phyloP scores from a whole-genome alignment of 1,140 invertebrate genomes.

The Drosophila serrata region DNA sequence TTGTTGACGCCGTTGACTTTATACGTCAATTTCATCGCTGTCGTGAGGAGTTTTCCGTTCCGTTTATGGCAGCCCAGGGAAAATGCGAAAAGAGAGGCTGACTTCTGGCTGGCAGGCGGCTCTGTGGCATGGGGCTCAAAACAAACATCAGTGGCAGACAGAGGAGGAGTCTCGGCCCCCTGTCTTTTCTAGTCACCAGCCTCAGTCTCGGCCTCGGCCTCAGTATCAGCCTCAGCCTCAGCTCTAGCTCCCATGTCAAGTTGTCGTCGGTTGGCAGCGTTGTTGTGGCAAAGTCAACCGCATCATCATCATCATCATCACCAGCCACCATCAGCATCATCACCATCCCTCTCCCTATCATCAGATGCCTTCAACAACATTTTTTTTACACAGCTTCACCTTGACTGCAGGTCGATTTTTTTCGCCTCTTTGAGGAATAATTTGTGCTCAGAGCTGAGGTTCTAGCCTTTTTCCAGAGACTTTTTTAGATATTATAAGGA shows the following conservation, averaged over 20 bases:
- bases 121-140: constrained; percentile 31
- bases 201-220: constrained; percentile 20
- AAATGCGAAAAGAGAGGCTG: constrained; percentile 15
- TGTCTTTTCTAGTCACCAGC: constrained; percentile 72
- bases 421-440: constrained; percentile 18
- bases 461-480: background rate
- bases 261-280: constrained; percentile 60
- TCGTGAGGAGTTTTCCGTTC: constrained; percentile 67
- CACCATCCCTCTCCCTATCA: constrained; percentile 21
- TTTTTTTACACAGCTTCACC: constrained; percentile 46
- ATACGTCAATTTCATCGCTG: constrained; percentile 75
- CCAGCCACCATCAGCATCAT: constrained; percentile 20
- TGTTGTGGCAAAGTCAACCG: constrained; percentile 59
- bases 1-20: constrained; percentile 80
- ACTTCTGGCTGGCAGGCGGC: background rate
- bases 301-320: constrained; percentile 51
- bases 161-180: constrained; percentile 63
- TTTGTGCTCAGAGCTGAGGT: background rate
- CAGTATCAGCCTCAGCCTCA: constrained; percentile 18
- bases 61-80: constrained; percentile 63
- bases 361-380: constrained; percentile 36
- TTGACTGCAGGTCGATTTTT: constrained; percentile 17
- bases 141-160: constrained; percentile 71
- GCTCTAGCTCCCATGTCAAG: constrained; percentile 64
- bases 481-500: background rate